A percentile compares a stretch with the other conserved stretches of the same genome.
Conservation (phyloP, 1,140 invertebrate species). For the Calephelis virginiensis region DNA sequence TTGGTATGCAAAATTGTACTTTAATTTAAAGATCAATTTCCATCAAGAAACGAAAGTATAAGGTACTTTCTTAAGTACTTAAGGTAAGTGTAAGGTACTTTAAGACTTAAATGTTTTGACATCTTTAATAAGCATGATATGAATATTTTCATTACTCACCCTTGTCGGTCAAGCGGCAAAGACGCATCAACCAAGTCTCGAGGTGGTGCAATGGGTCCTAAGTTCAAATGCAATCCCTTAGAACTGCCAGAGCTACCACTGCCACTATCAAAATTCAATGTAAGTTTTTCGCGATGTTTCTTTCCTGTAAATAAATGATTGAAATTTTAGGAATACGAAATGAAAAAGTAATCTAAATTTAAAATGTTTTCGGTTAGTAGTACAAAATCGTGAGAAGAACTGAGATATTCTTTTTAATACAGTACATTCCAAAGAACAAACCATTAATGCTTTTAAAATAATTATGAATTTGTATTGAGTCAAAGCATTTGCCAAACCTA, state of each 20-base stretch:
- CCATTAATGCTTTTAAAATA: too few relatives aligned
- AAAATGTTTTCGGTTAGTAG: too few relatives aligned
- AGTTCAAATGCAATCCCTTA: slow-evolving; percentile 81
- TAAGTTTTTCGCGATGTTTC: slow-evolving; percentile 83
- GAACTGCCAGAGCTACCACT: slow-evolving; percentile 63
- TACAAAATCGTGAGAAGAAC: too few relatives aligned
- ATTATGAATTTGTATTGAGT: too few relatives aligned
- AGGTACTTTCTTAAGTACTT: too few relatives aligned
- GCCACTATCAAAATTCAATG: slow-evolving; percentile 83
- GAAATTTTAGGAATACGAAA: neutral
- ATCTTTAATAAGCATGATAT: neutral
- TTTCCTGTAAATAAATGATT: slow-evolving; percentile 66
- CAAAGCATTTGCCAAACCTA: too few relatives aligned
- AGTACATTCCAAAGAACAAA: too few relatives aligned
- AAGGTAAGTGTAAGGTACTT: too few relatives aligned
- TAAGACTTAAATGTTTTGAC: neutral
- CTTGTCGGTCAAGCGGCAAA: slow-evolving; percentile 90
- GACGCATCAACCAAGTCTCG: slow-evolving; percentile 88
- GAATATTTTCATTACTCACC: slow-evolving; percentile 79
- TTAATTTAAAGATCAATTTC: too few relatives aligned
- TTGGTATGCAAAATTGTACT: too few relatives aligned
- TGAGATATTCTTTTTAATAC: too few relatives aligned
- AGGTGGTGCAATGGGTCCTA: slow-evolving; percentile 79
- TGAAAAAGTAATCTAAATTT: neutral
- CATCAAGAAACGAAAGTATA: too few relatives aligned